A percentile compares a stretch with the other conserved stretches of the same genome.
Conservation (phyloP, 1,140 invertebrate genomes). For the Bombus haemorrhoidalis region DNA sequence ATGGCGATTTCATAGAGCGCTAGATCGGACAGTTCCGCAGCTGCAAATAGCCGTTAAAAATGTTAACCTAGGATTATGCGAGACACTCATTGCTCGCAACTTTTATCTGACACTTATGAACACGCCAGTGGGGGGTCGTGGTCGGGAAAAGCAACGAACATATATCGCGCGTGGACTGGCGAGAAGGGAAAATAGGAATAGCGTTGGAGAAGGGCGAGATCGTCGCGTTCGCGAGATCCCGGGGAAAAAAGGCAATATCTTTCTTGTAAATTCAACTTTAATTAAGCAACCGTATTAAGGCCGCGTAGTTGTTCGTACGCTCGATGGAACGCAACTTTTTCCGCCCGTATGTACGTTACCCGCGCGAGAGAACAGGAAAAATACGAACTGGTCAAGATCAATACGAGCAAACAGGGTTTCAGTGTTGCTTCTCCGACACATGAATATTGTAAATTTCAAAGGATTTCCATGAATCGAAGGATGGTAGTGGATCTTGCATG, state of each 20-base stretch:
- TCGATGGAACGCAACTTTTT: background rate
- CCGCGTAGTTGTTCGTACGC: background rate
- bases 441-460: constrained; percentile 33
- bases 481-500: background rate
- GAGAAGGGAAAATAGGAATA: background rate
- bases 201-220: background rate
- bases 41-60: constrained; percentile 21
- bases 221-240: background rate
- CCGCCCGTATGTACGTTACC: too few species aligned
- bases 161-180: constrained; percentile 9
- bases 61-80: constrained; percentile 28
- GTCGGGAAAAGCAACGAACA: constrained; percentile 10
- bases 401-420: background rate
- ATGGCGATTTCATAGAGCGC: background rate
- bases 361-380: background rate
- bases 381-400: background rate
- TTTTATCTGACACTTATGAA: constrained; percentile 42
- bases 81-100: constrained; percentile 40
- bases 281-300: constrained; percentile 21
- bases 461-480: constrained; percentile 28
- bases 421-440: background rate
- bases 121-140: background rate
- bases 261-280: constrained; percentile 45
- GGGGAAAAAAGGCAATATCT: background rate
- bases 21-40: background rate